Conservation (phyloP, 2,888 invertebrate species). For the Ormia ochracea region DNA sequence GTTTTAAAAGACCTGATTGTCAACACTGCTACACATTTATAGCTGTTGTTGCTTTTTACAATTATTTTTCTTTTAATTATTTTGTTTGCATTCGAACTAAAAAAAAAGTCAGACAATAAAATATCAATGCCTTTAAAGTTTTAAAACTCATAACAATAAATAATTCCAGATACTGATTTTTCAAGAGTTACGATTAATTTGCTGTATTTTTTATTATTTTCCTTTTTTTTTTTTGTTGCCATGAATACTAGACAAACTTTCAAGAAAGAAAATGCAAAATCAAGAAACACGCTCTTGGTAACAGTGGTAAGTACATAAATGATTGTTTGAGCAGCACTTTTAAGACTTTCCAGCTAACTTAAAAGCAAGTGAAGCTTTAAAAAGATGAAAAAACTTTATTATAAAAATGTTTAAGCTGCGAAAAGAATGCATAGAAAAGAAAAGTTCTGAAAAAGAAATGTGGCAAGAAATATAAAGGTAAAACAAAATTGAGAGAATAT, state of each 20-base stretch:
- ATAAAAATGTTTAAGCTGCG: background rate
- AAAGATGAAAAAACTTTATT: background rate
- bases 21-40: too few relatives aligned
- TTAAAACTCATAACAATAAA: conserved; percentile 1
- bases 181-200: conserved; percentile 6
- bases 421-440: conserved; percentile 4
- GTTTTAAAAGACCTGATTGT: too few relatives aligned
- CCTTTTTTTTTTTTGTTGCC: background rate
- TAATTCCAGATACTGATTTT: conserved; percentile 4
- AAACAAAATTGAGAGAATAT: conserved; percentile 16
- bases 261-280: conserved; percentile 25
- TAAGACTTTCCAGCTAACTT: conserved; percentile 27
- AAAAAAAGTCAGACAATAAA: too few relatives aligned
- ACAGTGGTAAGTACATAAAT: conserved; percentile 28
- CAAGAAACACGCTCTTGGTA: conserved; percentile 48
- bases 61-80: too few relatives aligned
- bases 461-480: conserved; percentile 11
- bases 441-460: conserved; percentile 14
- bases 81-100: too few relatives aligned
- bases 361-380: conserved; percentile 50
- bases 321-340: conserved; percentile 15
- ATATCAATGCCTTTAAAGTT: too few relatives aligned
- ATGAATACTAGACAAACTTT: background rate
- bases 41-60: too few relatives aligned
- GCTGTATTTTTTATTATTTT: too few relatives aligned